Conservation (phyloP, 2,888 invertebrate species). For the Gastracanthus pulcherrimus region DNA sequence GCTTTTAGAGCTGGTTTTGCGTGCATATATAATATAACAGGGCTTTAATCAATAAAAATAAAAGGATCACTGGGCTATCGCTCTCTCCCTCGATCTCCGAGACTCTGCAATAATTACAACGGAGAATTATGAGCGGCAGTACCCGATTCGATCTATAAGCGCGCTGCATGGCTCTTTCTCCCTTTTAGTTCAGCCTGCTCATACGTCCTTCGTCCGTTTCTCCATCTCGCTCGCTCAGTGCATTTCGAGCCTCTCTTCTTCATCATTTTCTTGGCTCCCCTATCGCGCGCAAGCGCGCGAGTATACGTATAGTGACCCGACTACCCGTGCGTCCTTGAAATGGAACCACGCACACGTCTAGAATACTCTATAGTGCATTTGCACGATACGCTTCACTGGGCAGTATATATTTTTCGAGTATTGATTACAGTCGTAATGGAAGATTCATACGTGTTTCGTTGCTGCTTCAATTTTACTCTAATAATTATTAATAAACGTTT, state of each 20-base stretch:
- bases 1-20: neutral
- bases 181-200: neutral
- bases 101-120: slow-evolving; percentile 72
- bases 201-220: slow-evolving; percentile 20
- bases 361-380: neutral
- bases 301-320: neutral
- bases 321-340: slow-evolving; percentile 12
- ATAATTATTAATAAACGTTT: too few relatives aligned
- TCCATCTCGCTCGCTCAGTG: slow-evolving; percentile 1
- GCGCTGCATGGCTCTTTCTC: slow-evolving; percentile 58
- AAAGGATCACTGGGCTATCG: slow-evolving; percentile 71
- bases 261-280: slow-evolving; percentile 5
- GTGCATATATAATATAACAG: slow-evolving; percentile 61
- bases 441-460: neutral
- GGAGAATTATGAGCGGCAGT: slow-evolving; percentile 75
- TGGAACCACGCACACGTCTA: neutral
- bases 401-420: neutral
- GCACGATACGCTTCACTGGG: neutral
- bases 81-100: slow-evolving; percentile 19
- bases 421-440: neutral
- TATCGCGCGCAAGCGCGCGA: slow-evolving; percentile 1
- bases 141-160: slow-evolving; percentile 74
- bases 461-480: too few relatives aligned
- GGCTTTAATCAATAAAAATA: slow-evolving; percentile 76
- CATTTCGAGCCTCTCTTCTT: slow-evolving; percentile 6